Conservation (phyloP, 2,888 invertebrate species). For the Tinea trinotella region DNA sequence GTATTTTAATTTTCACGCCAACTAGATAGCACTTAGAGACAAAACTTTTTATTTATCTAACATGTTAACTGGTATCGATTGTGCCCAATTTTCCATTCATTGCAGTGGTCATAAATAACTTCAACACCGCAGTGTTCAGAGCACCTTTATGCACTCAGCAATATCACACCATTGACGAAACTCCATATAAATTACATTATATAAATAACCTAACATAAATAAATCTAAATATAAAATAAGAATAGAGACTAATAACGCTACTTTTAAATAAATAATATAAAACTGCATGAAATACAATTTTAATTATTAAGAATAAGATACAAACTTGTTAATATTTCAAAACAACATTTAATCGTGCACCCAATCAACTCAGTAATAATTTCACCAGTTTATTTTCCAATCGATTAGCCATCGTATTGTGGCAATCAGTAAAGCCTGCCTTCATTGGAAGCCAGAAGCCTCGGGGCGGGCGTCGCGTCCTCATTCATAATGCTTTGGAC, state of each 20-base stretch:
- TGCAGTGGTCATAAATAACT: constrained; percentile 22
- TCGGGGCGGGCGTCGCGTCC: constrained; percentile 11
- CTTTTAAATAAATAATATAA: too few species aligned
- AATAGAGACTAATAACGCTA: too few species aligned
- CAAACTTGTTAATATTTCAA: too few species aligned
- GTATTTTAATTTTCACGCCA: too few species aligned
- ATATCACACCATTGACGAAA: not conserved
- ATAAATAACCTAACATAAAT: too few species aligned
- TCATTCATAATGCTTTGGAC: constrained; percentile 17
- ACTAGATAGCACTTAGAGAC: too few species aligned
- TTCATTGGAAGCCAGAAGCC: constrained; percentile 5
- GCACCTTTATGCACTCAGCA: constrained; percentile 11
- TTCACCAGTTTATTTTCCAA: not conserved
- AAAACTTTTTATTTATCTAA: not conserved
- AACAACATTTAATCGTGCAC: not conserved
- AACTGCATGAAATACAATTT: too few species aligned
- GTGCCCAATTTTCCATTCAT: constrained; percentile 11
- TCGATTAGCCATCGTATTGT: not conserved
- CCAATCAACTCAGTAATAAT: not conserved
- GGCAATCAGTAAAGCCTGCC: not conserved
- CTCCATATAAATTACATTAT: not conserved
- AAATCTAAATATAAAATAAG: too few species aligned
- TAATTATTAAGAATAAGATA: too few species aligned
- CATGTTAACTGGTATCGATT: constrained; percentile 15
- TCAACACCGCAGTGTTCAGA: constrained; percentile 14